A percentile compares a stretch with the other conserved stretches of the same genome.
Evolutionary conservation across 2,888 invertebrate genomes (phyloP).

Genomic region (Cheilosia pagana): DNA sequence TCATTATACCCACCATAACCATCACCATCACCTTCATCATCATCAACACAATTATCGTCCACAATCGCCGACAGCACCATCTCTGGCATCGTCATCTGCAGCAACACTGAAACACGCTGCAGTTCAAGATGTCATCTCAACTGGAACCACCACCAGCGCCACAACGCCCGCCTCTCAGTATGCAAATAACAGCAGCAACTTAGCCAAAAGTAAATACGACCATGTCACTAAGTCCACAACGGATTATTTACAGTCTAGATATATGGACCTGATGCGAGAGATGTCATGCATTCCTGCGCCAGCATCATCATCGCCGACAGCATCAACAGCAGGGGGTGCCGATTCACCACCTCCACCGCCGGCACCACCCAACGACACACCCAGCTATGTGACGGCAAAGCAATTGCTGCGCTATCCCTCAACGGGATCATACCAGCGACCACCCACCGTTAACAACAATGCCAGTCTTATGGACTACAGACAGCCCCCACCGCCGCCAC

Average conservation of each 20-base stretch:
- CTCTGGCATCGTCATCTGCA: constrained; percentile 61
- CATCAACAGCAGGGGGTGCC: constrained; percentile 45
- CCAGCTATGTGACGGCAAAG: constrained; percentile 49
- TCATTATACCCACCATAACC: constrained; percentile 70
- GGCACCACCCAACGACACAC: constrained; percentile 69
- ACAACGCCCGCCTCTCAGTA: constrained; percentile 44
- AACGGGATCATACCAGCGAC: constrained; percentile 68
- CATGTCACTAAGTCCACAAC: constrained; percentile 76
- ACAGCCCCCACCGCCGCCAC: constrained; percentile 78
- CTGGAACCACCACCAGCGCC: background rate
- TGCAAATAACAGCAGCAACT: constrained; percentile 67
- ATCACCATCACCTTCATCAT: constrained; percentile 76
- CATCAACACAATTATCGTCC: constrained; percentile 63
- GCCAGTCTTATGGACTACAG: constrained; percentile 77
- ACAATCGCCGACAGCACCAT: constrained; percentile 62
- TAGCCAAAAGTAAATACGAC: constrained; percentile 77
- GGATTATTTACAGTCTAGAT: constrained; percentile 77
- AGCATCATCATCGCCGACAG: constrained; percentile 65
- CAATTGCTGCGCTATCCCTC: constrained; percentile 72
- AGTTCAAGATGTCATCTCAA: constrained; percentile 62
- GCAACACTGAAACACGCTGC: constrained; percentile 55
- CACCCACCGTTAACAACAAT: constrained; percentile 72
- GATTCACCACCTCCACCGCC: constrained; percentile 72
- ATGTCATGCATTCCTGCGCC: constrained; percentile 72
- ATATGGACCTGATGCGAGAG: constrained; percentile 73